Percentiles rank a stretch among this genome's conserved stretches.
phyloP scores from a whole-genome alignment of 2,888 invertebrate genomes.

The Eristalis tenax region DNA sequence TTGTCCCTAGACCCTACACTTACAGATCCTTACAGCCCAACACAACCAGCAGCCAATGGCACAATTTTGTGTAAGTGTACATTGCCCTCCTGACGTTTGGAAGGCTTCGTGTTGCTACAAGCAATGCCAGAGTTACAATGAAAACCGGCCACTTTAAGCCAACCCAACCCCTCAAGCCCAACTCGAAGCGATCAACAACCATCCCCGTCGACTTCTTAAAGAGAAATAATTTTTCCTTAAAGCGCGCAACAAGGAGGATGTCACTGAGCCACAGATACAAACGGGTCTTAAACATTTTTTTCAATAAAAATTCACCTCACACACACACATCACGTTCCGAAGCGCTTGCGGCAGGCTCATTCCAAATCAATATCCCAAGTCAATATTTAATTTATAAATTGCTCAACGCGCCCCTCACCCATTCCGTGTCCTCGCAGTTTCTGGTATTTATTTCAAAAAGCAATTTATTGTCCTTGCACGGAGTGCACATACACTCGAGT shows the following conservation, averaged over 20 bases:
- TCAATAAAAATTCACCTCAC: background rate
- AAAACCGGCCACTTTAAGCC: background rate
- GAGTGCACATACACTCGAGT: constrained; percentile 12
- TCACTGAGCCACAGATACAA: background rate
- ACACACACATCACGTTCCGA: background rate
- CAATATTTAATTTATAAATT: constrained; percentile 57
- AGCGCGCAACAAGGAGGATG: background rate
- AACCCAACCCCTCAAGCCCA: background rate
- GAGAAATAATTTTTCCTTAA: background rate
- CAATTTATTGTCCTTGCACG: constrained; percentile 55
- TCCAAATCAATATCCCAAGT: constrained; percentile 58
- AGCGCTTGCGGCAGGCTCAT: background rate
- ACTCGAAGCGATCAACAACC: background rate
- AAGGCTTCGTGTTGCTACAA: too few relatives aligned
- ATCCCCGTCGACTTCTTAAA: background rate
- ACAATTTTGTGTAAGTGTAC: too few relatives aligned
- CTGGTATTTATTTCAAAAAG: constrained; percentile 57
- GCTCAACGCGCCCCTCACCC: background rate
- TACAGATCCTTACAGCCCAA: too few relatives aligned
- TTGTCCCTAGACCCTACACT: too few relatives aligned
- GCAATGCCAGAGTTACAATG: too few relatives aligned
- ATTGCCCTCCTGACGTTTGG: too few relatives aligned
- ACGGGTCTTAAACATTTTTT: too few relatives aligned
- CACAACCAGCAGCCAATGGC: too few relatives aligned
- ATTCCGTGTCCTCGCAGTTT: background rate